Evolutionary conservation across 2,113 vertebrate species (phyloP).

Genomic region (Aramus guarauna): DNA sequence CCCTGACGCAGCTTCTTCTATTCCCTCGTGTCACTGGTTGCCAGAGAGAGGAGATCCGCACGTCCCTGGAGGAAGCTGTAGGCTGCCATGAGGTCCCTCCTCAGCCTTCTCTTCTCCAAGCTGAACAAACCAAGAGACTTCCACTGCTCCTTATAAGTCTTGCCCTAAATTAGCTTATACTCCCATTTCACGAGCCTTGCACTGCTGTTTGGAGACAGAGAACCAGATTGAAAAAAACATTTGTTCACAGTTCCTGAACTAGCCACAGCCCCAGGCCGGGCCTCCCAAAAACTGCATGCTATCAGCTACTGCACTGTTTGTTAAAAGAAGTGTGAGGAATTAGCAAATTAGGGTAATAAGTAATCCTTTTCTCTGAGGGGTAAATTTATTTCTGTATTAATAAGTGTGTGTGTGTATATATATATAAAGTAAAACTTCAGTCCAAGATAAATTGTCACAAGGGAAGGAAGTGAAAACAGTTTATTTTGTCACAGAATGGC

Average conservation of each 20-base stretch:
- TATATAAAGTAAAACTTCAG: neutral
- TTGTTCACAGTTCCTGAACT: neutral
- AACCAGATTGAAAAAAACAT: neutral
- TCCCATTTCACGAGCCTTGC: neutral
- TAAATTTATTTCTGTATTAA: neutral
- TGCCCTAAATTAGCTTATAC: neutral
- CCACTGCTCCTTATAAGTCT: neutral
- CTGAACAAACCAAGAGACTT: neutral
- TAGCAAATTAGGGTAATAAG: neutral
- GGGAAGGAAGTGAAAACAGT: neutral
- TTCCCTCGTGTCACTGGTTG: accelerated
- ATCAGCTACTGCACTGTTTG: neutral
- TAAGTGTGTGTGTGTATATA: no score
- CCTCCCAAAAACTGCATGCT: neutral
- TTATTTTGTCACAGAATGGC: neutral
- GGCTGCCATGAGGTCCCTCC: neutral
- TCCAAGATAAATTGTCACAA: neutral
- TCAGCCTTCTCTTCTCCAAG: neutral
- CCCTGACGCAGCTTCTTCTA: neutral
- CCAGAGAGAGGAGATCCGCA: neutral
- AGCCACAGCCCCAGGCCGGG: neutral
- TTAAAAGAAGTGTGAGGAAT: neutral
- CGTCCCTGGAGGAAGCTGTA: accelerated
- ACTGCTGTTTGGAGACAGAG: neutral
- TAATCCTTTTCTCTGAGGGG: neutral